These are phyloP conservation scores for Spialia ferax DNA, from an alignment of 2,888 invertebrate genomes.

Conservation along the genomic window DNA sequence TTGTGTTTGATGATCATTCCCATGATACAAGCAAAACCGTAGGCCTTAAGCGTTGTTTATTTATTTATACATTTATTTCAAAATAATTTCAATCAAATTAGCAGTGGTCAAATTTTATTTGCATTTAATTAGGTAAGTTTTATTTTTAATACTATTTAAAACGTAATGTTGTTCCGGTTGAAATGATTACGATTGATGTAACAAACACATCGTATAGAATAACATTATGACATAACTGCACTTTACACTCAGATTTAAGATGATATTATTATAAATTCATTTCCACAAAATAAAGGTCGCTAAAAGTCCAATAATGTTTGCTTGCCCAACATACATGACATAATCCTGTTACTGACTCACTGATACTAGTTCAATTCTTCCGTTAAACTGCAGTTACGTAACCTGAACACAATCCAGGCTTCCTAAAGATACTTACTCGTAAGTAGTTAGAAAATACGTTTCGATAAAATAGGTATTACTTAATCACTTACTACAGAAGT, in stretches of 20 bases:
- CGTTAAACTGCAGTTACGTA: constrained; percentile 1
- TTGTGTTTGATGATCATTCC: too few relatives aligned
- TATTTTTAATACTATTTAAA: too few relatives aligned
- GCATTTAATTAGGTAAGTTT: too few relatives aligned
- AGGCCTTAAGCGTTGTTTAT: too few relatives aligned
- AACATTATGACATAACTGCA: background rate
- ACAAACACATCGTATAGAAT: background rate
- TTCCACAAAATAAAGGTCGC: background rate
- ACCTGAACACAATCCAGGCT: constrained; percentile 17
- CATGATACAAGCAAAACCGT: too few relatives aligned
- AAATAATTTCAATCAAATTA: too few relatives aligned
- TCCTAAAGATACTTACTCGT: constrained; percentile 7
- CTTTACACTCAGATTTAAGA: background rate
- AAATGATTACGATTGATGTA: too few relatives aligned
- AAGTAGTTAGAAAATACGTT: background rate
- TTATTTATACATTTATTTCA: too few relatives aligned
- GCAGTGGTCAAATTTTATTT: too few relatives aligned
- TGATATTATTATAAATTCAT: constrained; percentile 1
- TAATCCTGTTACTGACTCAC: constrained; percentile 19
- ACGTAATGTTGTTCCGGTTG: too few relatives aligned
- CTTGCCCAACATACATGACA: constrained; percentile 19
- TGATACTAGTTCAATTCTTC: constrained; percentile 22
- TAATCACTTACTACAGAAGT: too few relatives aligned
- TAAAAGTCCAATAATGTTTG: constrained; percentile 4
- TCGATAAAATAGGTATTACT: too few relatives aligned